Evolutionary conservation across 2,888 invertebrate genomes (phyloP).

Genomic region (Psylliodes chrysocephalus): DNA sequence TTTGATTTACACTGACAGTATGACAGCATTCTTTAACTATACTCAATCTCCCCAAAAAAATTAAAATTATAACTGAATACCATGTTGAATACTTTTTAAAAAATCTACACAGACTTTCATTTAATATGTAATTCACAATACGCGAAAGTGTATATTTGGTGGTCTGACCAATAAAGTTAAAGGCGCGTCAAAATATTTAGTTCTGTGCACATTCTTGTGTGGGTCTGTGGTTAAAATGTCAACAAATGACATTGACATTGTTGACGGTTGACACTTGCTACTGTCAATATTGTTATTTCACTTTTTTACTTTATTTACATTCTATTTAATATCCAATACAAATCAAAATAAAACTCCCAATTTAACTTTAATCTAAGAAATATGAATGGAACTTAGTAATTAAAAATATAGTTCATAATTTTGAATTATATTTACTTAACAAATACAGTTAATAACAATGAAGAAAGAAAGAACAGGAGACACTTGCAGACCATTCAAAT

Average conservation of each 20-base stretch:
- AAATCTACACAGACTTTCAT: no score
- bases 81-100: no score
- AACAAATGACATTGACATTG: not conserved
- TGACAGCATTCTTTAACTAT: no score
- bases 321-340: not conserved
- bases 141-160: not conserved
- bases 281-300: not conserved
- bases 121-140: not conserved
- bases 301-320: not conserved
- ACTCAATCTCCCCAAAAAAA: no score
- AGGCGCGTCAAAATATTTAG: no score
- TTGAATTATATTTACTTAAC: not conserved
- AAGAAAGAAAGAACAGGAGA: slow-evolving; percentile 78
- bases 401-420: not conserved
- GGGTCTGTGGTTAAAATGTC: not conserved
- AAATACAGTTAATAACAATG: slow-evolving; percentile 55
- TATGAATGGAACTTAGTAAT: slow-evolving; percentile 5
- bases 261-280: not conserved
- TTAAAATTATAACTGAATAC: no score
- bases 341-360: not conserved
- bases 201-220: no score
- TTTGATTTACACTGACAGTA: no score
- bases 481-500: slow-evolving; percentile 83
- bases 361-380: not conserved
- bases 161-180: no score